Percentiles rank a stretch among this genome's conserved stretches.
Evolutionary conservation across 2,797 vertebrate genomes (phyloP).

Genomic region (Syngnathus rostellatus): DNA sequence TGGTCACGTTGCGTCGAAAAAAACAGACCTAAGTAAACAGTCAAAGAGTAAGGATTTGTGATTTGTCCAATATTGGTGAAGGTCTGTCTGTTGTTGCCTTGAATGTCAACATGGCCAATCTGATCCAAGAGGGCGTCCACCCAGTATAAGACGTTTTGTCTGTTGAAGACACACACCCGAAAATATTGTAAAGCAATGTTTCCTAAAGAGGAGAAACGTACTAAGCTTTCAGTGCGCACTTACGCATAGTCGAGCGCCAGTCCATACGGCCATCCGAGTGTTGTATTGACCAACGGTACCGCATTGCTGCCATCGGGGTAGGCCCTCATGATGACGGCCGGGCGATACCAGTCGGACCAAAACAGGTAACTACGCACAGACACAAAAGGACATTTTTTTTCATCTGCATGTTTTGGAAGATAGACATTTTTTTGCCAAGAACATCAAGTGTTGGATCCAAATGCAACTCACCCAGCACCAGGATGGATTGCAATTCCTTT

Average conservation of each 20-base stretch:
- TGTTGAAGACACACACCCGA: conserved; percentile 18
- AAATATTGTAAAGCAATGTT: neutral
- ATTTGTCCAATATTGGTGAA: conserved; percentile 66
- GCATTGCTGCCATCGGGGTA: conserved; percentile 65
- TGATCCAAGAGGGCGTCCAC: conserved; percentile 61
- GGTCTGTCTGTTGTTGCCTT: conserved; percentile 55
- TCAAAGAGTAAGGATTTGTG: conserved; percentile 64
- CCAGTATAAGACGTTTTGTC: conserved; percentile 65
- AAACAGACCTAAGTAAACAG: conserved; percentile 58
- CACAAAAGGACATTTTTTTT: neutral
- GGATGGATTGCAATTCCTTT: conserved; percentile 68
- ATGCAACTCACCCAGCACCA: conserved; percentile 56
- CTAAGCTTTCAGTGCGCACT: conserved; percentile 11
- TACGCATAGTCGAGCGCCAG: conserved; percentile 65
- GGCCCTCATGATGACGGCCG: conserved; percentile 63
- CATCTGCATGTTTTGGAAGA: neutral
- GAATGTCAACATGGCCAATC: conserved; percentile 52
- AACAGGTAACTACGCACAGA: conserved; percentile 60
- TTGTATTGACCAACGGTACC: conserved; percentile 65
- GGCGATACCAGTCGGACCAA: conserved; percentile 70
- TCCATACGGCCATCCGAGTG: conserved; percentile 64
- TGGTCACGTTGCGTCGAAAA: neutral
- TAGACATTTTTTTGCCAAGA: too few relatives aligned
- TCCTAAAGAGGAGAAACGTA: neutral
- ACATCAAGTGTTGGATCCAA: too few relatives aligned